Base-by-base conservation (phyloP, 2,113 vertebrate genomes). In the Turnix velox region DNA sequence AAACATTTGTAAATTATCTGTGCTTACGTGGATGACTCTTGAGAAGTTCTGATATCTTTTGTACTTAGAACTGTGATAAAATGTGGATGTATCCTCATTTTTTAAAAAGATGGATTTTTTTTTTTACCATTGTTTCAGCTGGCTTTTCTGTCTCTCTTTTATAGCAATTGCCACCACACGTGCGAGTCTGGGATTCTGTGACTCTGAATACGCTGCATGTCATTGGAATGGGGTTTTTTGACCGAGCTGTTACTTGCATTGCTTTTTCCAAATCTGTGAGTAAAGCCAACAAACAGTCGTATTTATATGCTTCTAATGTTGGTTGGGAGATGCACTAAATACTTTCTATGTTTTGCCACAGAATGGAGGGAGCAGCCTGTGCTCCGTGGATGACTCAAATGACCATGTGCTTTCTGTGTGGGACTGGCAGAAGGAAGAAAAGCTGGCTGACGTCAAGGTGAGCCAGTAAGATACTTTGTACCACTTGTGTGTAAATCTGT, bases 181-280 rank as follows among this genome's bases (percentile, higher is more conserved):
- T 99, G n/a, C 99, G 99, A 57, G 98, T 99, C 87, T 99, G 99
- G 99, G 99, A 99, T 88, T 99, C 99, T 0, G 99, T 99, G 54
- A 99, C 99, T 31, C 95, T 99, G 87, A 99, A 99, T 86, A 99
- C 99, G 0, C 98, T 99, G n/a, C 99, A 99, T 15, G 97, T 99
- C 94, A 98, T 99, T 0, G 99, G 99, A 62, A 95, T 97, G 28
- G 99, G 99, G 0, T 99, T 99, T 96, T 99, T 99, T 62, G 99
- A 99, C 94, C 96, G 99, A 51, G 99, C 98, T 5, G 97, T 99
- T 76, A 98, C 98, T 86, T 99, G 99, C 93, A 98, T 99, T 73
- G 98, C 99, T 25, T 99, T 99, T 96, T 99, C 99, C 30, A 99
- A 99, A 91, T 99, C 99, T 77, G 99, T 99, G 97, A 98, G 99